Evolutionary conservation across 2,113 vertebrate species (phyloP), one percentile per base, ranked within the genome.

Genomic region (Prionailurus viverrinus): DNA sequence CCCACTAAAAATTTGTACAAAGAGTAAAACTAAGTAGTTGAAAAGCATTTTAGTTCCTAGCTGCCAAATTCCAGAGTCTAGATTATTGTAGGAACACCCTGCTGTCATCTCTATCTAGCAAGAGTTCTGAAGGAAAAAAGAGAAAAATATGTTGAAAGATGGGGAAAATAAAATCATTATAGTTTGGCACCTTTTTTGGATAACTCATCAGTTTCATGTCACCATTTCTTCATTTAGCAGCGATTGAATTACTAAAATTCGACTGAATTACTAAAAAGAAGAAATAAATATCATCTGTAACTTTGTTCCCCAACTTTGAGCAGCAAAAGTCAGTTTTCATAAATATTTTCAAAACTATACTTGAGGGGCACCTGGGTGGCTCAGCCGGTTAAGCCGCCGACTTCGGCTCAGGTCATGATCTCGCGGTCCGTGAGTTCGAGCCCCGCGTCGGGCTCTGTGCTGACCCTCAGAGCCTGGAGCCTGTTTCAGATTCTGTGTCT

Each of bases 121-220:
- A 69, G 53, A 86, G 25, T 18, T 25, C 13, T 15, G 25, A 90
- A 86, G 41, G 25, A 73, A 63, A 69, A 61, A 63, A 33, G 83
- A 39, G 91, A 61, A 53, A 91, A 89, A 89, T 74, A 92, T 41
- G 36, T 29, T 48, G 31, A 25, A 41, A 80, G 29, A 79, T 0
- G 23, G 36, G 18, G 53, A 16, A 95, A 97, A 97, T 58, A 0
- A 88, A 78, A 97, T 58, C 21, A 80, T 69, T 97, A 95, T 23
- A 15, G 12, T 23, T 80, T 97, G 88, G 16, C 4, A 87, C 21
- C 76, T 18, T 29, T 89, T 91, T 63, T 76, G 68, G 41, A 93
- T 89, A 51, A 89, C 76, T 85, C 63, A 90, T 74, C 74, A 87
- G 66, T 45, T 92, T 31, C n/a, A 1, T 65, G 86, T 83, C 82